Conservation (phyloP, 2,888 invertebrate genomes). For the Ceratothoa steindachneri region DNA sequence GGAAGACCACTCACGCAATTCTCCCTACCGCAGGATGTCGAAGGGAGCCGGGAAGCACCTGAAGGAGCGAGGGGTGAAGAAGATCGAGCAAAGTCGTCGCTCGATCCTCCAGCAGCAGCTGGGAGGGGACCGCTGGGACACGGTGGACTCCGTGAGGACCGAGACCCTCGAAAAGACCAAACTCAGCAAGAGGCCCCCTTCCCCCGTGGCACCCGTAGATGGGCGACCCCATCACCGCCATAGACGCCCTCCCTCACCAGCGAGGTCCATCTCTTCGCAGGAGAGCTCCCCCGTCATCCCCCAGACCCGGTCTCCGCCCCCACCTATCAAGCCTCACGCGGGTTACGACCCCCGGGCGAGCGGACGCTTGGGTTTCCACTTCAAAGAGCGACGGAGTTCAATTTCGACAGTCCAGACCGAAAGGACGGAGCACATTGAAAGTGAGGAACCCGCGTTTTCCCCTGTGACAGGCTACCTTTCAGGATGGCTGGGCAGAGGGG, state of each 20-base stretch:
- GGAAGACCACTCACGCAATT: too few relatives aligned
- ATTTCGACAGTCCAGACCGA: constrained; percentile 69
- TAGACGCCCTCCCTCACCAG: constrained; percentile 63
- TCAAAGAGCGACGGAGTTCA: constrained; percentile 61
- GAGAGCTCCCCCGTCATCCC: constrained; percentile 55
- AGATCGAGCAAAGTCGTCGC: constrained; percentile 79
- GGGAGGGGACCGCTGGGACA: constrained; percentile 53
- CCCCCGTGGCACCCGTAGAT: constrained; percentile 52
- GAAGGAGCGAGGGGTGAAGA: constrained; percentile 61
- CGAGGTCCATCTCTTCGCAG: constrained; percentile 63
- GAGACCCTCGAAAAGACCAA: constrained; percentile 19
- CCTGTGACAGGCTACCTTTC: too few relatives aligned
- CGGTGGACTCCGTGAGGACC: constrained; percentile 49
- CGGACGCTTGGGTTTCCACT: constrained; percentile 54
- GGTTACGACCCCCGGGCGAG: constrained; percentile 50
- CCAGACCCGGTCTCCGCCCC: constrained; percentile 64
- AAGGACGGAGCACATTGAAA: constrained; percentile 60
- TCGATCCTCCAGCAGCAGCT: constrained; percentile 79
- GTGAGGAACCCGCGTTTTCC: constrained; percentile 51
- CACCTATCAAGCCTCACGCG: constrained; percentile 62
- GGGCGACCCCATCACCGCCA: constrained; percentile 52
- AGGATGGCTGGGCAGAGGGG: too few relatives aligned
- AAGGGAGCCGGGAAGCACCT: constrained; percentile 13
- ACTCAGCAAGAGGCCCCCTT: constrained; percentile 16
- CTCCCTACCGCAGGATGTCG: background rate